These are phyloP conservation scores for Mohoua ochrocephala DNA, from an alignment of 2,113 vertebrate species.

Conservation along the genomic window DNA sequence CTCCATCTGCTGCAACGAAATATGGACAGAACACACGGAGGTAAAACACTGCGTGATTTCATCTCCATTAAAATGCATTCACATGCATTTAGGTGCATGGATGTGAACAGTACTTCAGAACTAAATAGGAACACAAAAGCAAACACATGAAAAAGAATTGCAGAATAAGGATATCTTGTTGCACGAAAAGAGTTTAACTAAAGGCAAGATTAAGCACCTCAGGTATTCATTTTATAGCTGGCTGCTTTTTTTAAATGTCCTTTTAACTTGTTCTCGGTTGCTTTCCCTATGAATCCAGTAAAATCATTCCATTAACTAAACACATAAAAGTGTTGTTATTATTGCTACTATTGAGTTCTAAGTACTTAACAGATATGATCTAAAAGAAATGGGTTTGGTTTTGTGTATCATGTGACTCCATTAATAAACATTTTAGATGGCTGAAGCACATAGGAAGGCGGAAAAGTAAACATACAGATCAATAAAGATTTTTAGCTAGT, in stretches of 20 bases:
- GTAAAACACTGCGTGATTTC: background rate
- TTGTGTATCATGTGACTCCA: background rate
- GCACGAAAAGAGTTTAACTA: background rate
- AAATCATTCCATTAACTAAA: background rate
- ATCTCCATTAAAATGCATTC: background rate
- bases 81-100: background rate
- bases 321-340: background rate
- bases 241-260: background rate
- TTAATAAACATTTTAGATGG: background rate
- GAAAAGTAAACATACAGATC: background rate
- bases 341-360: background rate
- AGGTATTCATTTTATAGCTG: background rate
- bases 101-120: background rate
- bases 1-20: background rate
- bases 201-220: background rate
- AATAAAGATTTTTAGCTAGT: background rate
- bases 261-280: background rate
- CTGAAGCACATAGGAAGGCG: background rate
- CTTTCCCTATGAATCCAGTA: background rate
- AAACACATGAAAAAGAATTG: background rate
- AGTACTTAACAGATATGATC: background rate
- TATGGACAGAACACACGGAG: background rate
- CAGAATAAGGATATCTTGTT: background rate
- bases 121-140: background rate
- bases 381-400: background rate